phyloP scores from a whole-genome alignment of 2,888 invertebrate species.

The Nycteola revayana region DNA sequence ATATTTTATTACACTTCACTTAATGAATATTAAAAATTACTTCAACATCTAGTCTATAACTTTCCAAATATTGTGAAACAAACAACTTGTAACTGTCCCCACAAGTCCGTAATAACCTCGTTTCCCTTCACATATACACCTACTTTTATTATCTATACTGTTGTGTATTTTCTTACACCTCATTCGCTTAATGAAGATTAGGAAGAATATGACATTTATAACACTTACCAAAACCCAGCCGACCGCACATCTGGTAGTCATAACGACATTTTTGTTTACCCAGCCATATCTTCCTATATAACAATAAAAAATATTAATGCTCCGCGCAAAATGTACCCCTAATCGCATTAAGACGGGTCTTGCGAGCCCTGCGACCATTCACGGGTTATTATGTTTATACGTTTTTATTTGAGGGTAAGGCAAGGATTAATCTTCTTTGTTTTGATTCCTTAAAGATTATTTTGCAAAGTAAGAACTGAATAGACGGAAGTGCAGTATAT shows the following conservation, averaged over 20 bases:
- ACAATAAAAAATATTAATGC: constrained; percentile 79
- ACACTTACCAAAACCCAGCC: background rate
- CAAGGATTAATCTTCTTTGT: constrained; percentile 33
- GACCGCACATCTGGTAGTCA: constrained; percentile 52
- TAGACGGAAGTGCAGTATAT: too few relatives aligned
- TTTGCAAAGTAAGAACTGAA: background rate
- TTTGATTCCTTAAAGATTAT: constrained; percentile 21
- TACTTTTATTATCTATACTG: too few relatives aligned
- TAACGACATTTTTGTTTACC: constrained; percentile 67
- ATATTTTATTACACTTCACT: too few relatives aligned
- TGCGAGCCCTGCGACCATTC: constrained; percentile 57
- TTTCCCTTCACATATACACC: too few relatives aligned
- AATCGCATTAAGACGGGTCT: constrained; percentile 59
- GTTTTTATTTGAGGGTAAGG: constrained; percentile 61
- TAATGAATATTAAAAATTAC: too few relatives aligned
- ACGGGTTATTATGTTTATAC: constrained; percentile 74
- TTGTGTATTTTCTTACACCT: background rate
- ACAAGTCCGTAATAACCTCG: too few relatives aligned
- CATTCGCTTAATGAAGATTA: background rate
- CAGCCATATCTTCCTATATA: constrained; percentile 65
- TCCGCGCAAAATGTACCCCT: constrained; percentile 59
- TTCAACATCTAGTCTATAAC: too few relatives aligned
- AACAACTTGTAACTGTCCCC: too few relatives aligned
- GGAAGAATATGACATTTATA: constrained; percentile 21
- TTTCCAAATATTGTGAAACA: too few relatives aligned